phyloP scores from a whole-genome alignment of 2,888 invertebrate species.

The Notodonta dromedarius region DNA sequence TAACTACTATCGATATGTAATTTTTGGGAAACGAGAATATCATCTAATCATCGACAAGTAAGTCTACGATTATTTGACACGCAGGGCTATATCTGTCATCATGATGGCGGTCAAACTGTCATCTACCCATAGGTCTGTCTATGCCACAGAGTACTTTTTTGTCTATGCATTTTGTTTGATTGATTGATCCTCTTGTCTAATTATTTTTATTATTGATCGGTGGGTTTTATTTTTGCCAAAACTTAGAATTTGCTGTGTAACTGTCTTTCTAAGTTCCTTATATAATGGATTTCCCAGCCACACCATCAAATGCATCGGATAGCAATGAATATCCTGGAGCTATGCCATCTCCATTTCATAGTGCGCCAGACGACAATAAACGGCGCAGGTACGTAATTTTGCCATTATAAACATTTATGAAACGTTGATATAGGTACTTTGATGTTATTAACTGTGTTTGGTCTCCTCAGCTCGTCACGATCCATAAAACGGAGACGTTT shows the following conservation, averaged over 20 bases:
- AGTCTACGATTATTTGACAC: no score
- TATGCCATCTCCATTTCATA: conserved; percentile 62
- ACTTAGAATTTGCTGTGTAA: not conserved
- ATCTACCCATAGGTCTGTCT: no score
- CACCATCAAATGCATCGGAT: conserved; percentile 71
- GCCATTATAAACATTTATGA: not conserved
- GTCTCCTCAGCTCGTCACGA: conserved; percentile 91
- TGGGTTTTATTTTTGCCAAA: not conserved
- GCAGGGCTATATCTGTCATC: no score
- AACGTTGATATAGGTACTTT: no score
- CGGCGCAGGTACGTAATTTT: conserved; percentile 70
- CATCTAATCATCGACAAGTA: not conserved
- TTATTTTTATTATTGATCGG: no score
- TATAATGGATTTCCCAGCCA: conserved; percentile 74
- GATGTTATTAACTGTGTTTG: conserved; percentile 3
- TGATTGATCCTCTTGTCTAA: no score
- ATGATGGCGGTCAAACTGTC: not conserved
- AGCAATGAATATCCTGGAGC: conserved; percentile 72
- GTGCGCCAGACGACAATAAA: conserved; percentile 73
- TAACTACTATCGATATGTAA: no score
- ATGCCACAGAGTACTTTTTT: no score
- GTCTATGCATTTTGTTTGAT: no score
- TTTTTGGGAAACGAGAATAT: no score
- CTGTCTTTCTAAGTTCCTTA: not conserved
- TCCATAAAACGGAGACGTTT: conserved; percentile 98